Conservation (phyloP, 1,140 invertebrate genomes). For the Caerostris extrusa region DNA sequence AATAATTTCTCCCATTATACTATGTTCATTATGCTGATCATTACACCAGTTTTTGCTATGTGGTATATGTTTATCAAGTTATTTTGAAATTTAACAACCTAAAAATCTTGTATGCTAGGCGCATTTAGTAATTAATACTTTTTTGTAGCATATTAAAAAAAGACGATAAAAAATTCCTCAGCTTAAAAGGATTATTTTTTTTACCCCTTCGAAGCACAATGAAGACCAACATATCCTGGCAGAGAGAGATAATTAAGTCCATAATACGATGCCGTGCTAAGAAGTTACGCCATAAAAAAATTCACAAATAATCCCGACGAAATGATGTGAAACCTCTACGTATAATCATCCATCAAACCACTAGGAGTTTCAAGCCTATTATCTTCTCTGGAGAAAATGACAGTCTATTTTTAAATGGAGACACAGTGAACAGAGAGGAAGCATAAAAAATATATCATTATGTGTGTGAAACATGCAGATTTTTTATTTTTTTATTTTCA, state of each 20-base stretch:
- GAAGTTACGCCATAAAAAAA: conserved; percentile 7
- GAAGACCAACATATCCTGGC: neutral
- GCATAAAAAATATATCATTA: conserved; percentile 14
- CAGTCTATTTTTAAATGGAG: conserved; percentile 26
- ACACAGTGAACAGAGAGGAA: neutral
- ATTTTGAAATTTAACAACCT: no score
- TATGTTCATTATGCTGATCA: no score
- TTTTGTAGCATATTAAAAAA: neutral
- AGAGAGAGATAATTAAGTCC: conserved; percentile 33
- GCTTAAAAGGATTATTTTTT: conserved; percentile 15
- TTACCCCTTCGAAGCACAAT: neutral
- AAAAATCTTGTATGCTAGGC: no score
- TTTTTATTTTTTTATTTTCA: neutral
- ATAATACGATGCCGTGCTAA: neutral
- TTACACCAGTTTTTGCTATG: no score
- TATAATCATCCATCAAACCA: conserved; percentile 41
- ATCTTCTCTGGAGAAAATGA: conserved; percentile 32
- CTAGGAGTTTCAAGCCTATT: conserved; percentile 31
- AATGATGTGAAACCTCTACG: neutral
- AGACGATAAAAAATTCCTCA: neutral
- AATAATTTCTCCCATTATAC: no score
- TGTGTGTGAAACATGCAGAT: neutral
- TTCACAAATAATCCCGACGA: conserved; percentile 11
- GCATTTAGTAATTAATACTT: conserved; percentile 6
- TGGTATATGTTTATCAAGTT: no score